These are phyloP conservation scores for Chaetophractus vellerosus DNA, from an alignment of 2,797 vertebrate species.

Conservation along the genomic window DNA sequence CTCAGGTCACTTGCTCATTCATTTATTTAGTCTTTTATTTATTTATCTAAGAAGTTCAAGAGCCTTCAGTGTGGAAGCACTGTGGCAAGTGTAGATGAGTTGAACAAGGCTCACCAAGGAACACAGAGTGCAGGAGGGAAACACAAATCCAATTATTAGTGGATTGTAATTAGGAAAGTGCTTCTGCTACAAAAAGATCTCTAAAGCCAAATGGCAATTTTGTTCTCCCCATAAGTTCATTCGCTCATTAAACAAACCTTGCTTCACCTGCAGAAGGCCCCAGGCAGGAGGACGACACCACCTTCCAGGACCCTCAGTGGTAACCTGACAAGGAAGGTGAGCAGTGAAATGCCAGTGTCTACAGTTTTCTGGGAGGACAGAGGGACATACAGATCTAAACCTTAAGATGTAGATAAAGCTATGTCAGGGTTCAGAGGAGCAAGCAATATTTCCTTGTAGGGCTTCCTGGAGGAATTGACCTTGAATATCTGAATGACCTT, in stretches of 20 bases:
- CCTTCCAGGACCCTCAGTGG: not conserved
- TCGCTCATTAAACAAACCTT: not conserved
- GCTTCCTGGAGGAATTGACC: not conserved
- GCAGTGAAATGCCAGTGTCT: no score
- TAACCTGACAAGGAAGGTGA: not conserved
- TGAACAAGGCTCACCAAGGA: not conserved
- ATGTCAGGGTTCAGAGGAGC: not conserved
- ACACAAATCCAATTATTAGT: rapidly evolving
- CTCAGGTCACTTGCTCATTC: slow-evolving; percentile 29
- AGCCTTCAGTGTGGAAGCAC: not conserved
- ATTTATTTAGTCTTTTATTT: slow-evolving; percentile 3
- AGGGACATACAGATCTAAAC: not conserved
- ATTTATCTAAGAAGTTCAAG: slow-evolving; percentile 28
- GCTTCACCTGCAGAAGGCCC: not conserved
- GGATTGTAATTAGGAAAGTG: not conserved
- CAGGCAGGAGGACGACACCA: not conserved
- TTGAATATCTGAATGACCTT: not conserved
- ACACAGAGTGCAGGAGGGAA: rapidly evolving
- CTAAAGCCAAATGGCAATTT: not conserved
- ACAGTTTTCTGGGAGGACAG: no score
- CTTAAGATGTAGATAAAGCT: not conserved
- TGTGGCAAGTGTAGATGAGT: not conserved
- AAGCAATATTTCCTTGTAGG: not conserved
- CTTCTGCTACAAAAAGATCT: not conserved
- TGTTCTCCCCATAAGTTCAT: not conserved